A percentile compares a stretch with the other conserved stretches of the same genome.
Evolutionary conservation across 2,113 vertebrate species (phyloP).

Genomic region (Pterocles orientalis): DNA sequence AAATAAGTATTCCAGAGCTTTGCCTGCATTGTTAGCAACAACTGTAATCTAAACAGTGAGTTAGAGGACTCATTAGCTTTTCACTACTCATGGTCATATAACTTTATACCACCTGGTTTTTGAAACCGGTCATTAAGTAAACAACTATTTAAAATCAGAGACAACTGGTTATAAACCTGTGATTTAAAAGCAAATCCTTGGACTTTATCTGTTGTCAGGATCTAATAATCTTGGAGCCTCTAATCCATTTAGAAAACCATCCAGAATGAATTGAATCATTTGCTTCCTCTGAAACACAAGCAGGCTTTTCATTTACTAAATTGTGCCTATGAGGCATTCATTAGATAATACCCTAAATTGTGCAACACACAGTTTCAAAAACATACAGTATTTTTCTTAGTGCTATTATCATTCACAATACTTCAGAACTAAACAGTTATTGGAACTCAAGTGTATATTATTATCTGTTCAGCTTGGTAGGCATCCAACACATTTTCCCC

Average conservation of each 20-base stretch:
- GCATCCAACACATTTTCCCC: not conserved
- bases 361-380: not conserved
- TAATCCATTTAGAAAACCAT: conserved; percentile 82
- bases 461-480: not conserved
- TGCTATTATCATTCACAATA: not conserved
- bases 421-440: not conserved
- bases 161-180: not conserved
- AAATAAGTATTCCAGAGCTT: not conserved
- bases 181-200: conserved; percentile 61
- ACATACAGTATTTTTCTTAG: not conserved
- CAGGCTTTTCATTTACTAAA: not conserved
- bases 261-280: conserved; percentile 87
- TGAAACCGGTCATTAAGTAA: not conserved
- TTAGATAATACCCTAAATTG: not conserved
- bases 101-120: not conserved
- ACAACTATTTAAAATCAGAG: not conserved
- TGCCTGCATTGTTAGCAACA: not conserved
- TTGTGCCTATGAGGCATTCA: not conserved
- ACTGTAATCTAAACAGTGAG: not conserved
- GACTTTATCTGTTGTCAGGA: conserved; percentile 88
- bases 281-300: conserved; percentile 73
- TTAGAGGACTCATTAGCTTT: not conserved
- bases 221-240: conserved; percentile 81
- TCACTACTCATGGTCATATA: not conserved
- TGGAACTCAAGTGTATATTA: not conserved